Evolutionary conservation across 2,113 vertebrate species (phyloP).

Genomic region (Boulengeromyrus knoepffleri): DNA sequence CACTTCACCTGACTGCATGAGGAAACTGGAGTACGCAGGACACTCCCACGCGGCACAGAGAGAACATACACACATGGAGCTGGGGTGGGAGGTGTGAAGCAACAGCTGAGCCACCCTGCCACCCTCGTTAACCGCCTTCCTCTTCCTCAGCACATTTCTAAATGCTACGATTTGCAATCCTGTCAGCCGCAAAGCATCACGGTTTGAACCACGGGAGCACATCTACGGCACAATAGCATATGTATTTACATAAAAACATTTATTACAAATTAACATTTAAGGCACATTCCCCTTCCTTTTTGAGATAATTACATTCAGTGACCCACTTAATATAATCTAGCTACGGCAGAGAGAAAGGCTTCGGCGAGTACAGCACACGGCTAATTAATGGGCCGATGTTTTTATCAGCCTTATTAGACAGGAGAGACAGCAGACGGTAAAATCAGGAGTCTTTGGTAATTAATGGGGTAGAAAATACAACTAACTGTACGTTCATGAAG

Average conservation of each 20-base stretch:
- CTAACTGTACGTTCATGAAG: background rate
- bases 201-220: background rate
- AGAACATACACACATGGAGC: background rate
- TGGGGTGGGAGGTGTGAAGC: background rate
- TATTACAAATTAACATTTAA: background rate
- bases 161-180: background rate
- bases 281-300: background rate
- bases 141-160: background rate
- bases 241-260: background rate
- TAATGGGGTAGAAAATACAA: slow-evolving; percentile 7
- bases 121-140: background rate
- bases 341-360: background rate
- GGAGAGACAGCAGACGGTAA: background rate
- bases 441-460: background rate
- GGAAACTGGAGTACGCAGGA: background rate
- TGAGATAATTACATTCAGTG: background rate
- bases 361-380: background rate
- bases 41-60: background rate
- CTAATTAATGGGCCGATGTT: background rate
- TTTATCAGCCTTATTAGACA: background rate
- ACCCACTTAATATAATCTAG: slow-evolving; percentile 10
- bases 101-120: background rate
- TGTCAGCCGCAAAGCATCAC: background rate
- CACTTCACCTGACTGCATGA: background rate
- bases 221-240: background rate